These are phyloP conservation scores for Cerastis leucographa DNA, from an alignment of 2,888 invertebrate genomes.

Conservation along the genomic window DNA sequence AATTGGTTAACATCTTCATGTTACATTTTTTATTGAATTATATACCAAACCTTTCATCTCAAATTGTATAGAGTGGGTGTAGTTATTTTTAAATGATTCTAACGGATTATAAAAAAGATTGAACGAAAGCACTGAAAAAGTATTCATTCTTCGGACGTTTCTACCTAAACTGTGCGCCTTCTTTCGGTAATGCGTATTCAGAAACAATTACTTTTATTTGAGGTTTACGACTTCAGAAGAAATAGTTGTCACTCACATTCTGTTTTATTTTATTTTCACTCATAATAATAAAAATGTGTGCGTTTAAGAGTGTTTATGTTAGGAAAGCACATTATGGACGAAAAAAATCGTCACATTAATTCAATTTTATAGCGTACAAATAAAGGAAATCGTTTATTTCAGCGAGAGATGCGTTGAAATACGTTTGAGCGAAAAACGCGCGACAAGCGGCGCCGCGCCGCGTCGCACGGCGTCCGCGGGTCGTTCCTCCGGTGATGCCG, in stretches of 20 bases:
- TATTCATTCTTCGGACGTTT: background rate
- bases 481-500: constrained; percentile 70
- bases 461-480: constrained; percentile 62
- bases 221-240: constrained; percentile 36
- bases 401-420: constrained; percentile 58
- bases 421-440: constrained; percentile 44
- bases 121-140: background rate
- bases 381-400: constrained; percentile 78
- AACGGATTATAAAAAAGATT: constrained; percentile 13
- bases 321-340: constrained; percentile 69
- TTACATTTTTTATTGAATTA: background rate
- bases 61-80: constrained; percentile 15
- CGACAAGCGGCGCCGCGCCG: constrained; percentile 46
- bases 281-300: constrained; percentile 41
- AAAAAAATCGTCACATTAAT: constrained; percentile 70
- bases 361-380: constrained; percentile 73
- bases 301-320: constrained; percentile 65
- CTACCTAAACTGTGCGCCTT: background rate
- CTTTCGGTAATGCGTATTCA: constrained; percentile 29
- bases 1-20: background rate
- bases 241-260: constrained; percentile 37
- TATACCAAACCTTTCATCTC: background rate
- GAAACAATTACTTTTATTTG: constrained; percentile 44
- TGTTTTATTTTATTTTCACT: constrained; percentile 23
- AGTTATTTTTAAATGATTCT: background rate